Base-by-base conservation (phyloP, 2,113 vertebrate species). In the Baryphthengus martii region DNA sequence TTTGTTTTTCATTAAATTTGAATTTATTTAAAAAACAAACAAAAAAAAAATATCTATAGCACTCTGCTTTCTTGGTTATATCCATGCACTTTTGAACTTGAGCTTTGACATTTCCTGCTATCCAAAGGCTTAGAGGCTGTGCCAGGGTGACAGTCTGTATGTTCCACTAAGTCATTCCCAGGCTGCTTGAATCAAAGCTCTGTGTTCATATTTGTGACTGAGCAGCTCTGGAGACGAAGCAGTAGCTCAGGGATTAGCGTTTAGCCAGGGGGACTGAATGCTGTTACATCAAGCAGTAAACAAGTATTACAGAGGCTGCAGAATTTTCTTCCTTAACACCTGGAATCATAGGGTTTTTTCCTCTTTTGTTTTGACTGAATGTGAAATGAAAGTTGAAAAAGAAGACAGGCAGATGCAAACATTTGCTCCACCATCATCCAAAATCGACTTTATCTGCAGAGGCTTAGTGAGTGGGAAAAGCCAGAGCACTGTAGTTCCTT, bases 141-240 rank as follows among this genome's bases (percentile, higher is more conserved):
- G 33, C 28, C 0, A 0, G 29, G 21, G 31, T 80, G 55, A 45
- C 42, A n/a, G 6, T 44, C 31, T 47, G 4, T 7, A 2, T 71
- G 35, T 72, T 91, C 42, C 49, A 20, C 21, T 53, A 2, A 62
- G 80, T 58, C 37, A 10, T 13, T 74, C 35, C 25, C 8, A 2
- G 40, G 33, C 88, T 89, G 52, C 61, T 39, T 85, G 47, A 68
- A 3, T 25, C 7, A 2, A 62, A 94, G 56, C 37, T 94, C 33
- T 83, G 13, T 59, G 47, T 59, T 85, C 23, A 0, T 45, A 10
- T 42, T 85, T 52, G 37, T 89, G 47, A 37, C 62, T 40, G 61
- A 40, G 50, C 33, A 82, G 66, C 78, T 93, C 85, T 87, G 83
- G 35, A 66, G 79, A 37, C 20, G 20, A 44, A 66, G 50, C 37